phyloP scores from a whole-genome alignment of 2,797 vertebrate genomes.

The Sparidentex hasta region DNA sequence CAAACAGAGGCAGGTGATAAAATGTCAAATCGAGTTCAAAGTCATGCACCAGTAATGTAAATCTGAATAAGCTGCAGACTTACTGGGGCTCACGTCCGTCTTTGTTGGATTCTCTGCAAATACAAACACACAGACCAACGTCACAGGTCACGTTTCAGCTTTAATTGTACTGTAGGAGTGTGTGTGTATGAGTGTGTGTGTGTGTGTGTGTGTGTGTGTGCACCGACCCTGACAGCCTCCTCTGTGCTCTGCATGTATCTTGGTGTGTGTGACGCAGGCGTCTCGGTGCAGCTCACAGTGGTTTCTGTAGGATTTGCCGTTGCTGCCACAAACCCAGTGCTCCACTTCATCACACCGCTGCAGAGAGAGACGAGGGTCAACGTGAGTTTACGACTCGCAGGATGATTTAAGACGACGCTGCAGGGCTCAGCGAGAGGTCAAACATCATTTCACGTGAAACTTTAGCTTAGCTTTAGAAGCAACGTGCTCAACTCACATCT shows the following conservation, averaged over 20 bases:
- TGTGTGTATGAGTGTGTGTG: slow-evolving; percentile 1
- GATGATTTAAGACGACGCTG: not conserved
- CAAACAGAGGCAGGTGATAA: not conserved
- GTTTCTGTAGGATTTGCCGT: slow-evolving; percentile 92
- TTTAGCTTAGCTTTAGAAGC: no score
- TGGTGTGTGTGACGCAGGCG: slow-evolving; percentile 92
- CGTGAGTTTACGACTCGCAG: slow-evolving; percentile 5
- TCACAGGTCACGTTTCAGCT: not conserved
- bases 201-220: not conserved
- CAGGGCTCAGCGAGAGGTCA: not conserved
- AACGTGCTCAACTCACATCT: no score
- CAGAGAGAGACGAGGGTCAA: not conserved
- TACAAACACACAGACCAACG: not conserved
- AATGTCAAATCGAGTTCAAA: no score
- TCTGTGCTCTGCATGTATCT: slow-evolving; percentile 90
- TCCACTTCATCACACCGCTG: slow-evolving; percentile 86
- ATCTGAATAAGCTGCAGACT: slow-evolving; percentile 22
- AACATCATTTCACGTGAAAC: not conserved
- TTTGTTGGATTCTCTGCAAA: slow-evolving; percentile 53
- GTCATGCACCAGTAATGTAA: not conserved
- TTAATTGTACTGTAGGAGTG: not conserved
- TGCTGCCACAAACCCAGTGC: slow-evolving; percentile 93
- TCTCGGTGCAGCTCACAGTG: slow-evolving; percentile 96
- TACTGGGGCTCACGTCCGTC: slow-evolving; percentile 59
- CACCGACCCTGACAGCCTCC: slow-evolving; percentile 84